Evolutionary conservation across 2,888 invertebrate species (phyloP), one percentile per base, ranked within the genome.

Genomic region (Gastracanthus pulcherrimus): DNA sequence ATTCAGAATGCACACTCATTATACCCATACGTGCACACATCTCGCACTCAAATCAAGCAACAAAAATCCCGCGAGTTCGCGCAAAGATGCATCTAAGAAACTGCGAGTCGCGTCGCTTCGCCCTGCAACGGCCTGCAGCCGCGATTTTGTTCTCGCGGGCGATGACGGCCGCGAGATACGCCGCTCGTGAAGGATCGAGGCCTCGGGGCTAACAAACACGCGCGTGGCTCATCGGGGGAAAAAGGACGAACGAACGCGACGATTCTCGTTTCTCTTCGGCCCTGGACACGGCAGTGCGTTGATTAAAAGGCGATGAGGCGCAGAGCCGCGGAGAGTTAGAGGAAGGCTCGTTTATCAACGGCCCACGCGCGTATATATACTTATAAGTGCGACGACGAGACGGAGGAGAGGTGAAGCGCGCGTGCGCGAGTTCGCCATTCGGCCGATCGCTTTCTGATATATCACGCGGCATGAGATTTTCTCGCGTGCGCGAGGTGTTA

Each of bases 291-390:
- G n/a, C 45, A 36, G 9, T 6, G 66, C 70, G 64, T 45, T 76
- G 76, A 80, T 80, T 76, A 80, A 80, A 48, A 31, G 55, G 74
- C 75, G 69, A 77, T n/a, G 74, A 67, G 77, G 19, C 29, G 58
- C 16, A 11, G 9, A n/a, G 41, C n/a, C n/a, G n/a, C n/a, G 29
- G 11, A 26, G 62, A 62, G 34, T n/a, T n/a, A n/a, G n/a, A n/a
- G n/a, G n/a, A n/a, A 74, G 55, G 55, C 66, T 82, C 82, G 82
- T 82, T 82, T 76, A 82, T 82, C 80, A 80, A 67, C 72, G 19
- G 38, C 82, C 82, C 79, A 82, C 82, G 48, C 70, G 51, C n/a
- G n/a, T n/a, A n/a, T n/a, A n/a, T n/a, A n/a, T n/a, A n/a, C n/a
- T n/a, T n/a, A n/a, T n/a, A n/a, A n/a, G n/a, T n/a, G n/a, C n/a